These are phyloP conservation scores for Lamprotornis superbus DNA, from an alignment of 2,113 vertebrate genomes.

Conservation along the genomic window DNA sequence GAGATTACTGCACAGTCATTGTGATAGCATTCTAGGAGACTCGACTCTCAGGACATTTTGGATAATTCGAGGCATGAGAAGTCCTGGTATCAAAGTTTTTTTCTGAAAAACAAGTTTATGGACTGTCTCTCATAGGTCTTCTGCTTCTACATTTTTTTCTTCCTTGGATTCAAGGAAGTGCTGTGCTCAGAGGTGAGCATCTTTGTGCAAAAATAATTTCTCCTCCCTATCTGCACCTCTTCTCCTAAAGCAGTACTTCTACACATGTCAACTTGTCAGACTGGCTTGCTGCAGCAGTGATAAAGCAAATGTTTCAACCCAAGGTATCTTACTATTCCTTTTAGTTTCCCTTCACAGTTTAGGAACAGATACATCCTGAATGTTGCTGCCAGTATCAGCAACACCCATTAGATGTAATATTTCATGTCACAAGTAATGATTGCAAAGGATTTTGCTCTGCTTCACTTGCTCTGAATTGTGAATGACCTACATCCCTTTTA, in stretches of 20 bases:
- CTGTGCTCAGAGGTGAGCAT: not conserved
- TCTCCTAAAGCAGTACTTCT: not conserved
- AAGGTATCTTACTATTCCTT: not conserved
- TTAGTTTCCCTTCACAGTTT: not conserved
- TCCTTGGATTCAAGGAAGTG: not conserved
- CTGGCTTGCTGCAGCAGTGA: not conserved
- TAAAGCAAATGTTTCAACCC: not conserved
- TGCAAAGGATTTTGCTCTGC: not conserved
- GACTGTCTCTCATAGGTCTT: not conserved
- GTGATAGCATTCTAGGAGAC: not conserved
- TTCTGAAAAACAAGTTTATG: not conserved
- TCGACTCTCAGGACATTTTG: fast-evolving
- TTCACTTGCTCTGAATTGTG: conserved; percentile 25
- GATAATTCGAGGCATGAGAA: not conserved
- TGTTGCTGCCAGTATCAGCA: not conserved
- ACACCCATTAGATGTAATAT: not conserved
- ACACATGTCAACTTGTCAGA: not conserved
- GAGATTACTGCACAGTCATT: not conserved
- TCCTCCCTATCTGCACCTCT: not conserved
- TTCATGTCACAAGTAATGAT: not conserved
- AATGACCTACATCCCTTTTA: not conserved
- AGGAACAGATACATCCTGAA: not conserved
- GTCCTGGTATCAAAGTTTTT: not conserved
- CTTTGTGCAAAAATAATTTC: not conserved
- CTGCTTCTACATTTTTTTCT: not conserved